Percentiles rank a stretch among this genome's conserved stretches.
Evolutionary conservation across 2,888 invertebrate species (phyloP).

Genomic region (Masnerella sp.): DNA sequence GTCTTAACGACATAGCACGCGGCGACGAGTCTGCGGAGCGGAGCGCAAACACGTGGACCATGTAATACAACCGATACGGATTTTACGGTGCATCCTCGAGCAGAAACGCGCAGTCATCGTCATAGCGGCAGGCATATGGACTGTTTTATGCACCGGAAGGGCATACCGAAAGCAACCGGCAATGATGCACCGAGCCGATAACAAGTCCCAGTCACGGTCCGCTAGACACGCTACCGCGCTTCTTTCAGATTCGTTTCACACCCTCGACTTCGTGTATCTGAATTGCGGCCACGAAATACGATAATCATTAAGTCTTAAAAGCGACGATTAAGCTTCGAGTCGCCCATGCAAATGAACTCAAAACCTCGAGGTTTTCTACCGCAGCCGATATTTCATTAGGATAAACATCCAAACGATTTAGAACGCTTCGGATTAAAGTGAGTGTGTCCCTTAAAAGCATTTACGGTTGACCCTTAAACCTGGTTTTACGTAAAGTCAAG

Average conservation of each 20-base stretch:
- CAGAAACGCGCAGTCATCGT: constrained; percentile 57
- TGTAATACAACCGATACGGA: constrained; percentile 37
- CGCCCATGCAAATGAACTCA: constrained; percentile 41
- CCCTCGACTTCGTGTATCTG: constrained; percentile 28
- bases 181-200: constrained; percentile 60
- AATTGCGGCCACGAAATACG: constrained; percentile 33
- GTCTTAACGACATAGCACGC: too few relatives aligned
- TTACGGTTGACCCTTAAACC: too few relatives aligned
- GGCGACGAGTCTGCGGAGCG: too few relatives aligned
- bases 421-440: too few relatives aligned
- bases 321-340: constrained; percentile 25
- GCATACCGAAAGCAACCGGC: constrained; percentile 54
- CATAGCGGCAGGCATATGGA: constrained; percentile 37
- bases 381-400: too few relatives aligned
- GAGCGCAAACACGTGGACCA: constrained; percentile 45
- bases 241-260: constrained; percentile 60
- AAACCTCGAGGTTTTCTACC: too few relatives aligned
- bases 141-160: constrained; percentile 56
- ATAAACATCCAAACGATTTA: too few relatives aligned
- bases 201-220: constrained; percentile 61
- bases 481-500: too few relatives aligned
- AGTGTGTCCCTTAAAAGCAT: too few relatives aligned
- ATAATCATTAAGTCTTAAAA: constrained; percentile 43
- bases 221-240: constrained; percentile 61
- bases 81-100: constrained; percentile 28